Evolutionary conservation across 2,797 vertebrate species (phyloP).

Genomic region (Lindbergichthys nudifrons): DNA sequence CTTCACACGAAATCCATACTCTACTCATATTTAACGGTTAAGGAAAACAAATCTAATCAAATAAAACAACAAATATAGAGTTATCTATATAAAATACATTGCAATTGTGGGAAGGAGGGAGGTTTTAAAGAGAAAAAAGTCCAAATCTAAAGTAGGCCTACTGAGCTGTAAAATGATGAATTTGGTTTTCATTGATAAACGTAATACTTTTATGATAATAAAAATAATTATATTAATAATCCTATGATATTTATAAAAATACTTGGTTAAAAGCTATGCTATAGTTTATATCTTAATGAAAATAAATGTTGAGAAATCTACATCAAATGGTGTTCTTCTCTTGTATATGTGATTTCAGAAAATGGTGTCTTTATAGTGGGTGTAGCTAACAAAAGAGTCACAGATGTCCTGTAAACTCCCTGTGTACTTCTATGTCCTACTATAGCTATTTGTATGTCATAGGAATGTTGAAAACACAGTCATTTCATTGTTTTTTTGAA

Average conservation of each 20-base stretch:
- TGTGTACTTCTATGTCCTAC: too few species aligned
- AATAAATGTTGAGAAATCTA: too few species aligned
- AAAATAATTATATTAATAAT: neutral
- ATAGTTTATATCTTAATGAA: neutral
- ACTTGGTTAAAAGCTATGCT: neutral
- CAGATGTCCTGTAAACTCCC: too few species aligned
- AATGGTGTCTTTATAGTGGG: too few species aligned
- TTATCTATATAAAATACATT: neutral
- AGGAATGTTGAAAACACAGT: too few species aligned
- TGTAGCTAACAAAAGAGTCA: too few species aligned
- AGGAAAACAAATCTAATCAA: neutral
- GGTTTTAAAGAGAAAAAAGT: neutral
- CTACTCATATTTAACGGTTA: neutral
- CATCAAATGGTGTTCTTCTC: too few species aligned
- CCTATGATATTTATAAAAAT: neutral
- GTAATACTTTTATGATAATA: too few species aligned
- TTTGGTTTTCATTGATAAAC: constrained; percentile 36
- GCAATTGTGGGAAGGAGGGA: neutral
- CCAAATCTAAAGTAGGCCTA: neutral
- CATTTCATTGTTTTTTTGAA: too few species aligned
- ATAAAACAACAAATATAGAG: too few species aligned
- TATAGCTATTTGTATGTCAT: too few species aligned
- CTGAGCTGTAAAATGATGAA: neutral
- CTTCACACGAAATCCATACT: neutral
- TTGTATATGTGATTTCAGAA: too few species aligned